phyloP scores from a whole-genome alignment of 2,888 invertebrate species.

The Ganaspis brasiliensis region DNA sequence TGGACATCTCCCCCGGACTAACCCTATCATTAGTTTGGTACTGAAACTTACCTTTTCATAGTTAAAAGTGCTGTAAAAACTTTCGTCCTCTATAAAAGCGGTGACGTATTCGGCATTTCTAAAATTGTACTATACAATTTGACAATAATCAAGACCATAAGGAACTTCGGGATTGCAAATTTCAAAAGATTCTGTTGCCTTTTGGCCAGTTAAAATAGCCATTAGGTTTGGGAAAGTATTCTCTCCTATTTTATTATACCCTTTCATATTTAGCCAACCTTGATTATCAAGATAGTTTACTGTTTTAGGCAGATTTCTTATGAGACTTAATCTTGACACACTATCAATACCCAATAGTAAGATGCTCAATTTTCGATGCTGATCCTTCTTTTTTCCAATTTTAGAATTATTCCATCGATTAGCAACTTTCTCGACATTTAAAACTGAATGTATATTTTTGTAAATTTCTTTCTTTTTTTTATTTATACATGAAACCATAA shows the following conservation, averaged over 20 bases:
- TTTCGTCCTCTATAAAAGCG: conserved; percentile 90
- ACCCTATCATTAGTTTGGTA: too few relatives aligned
- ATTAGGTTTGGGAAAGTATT: conserved; percentile 96
- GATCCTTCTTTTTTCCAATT: conserved; percentile 46
- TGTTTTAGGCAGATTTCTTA: conserved; percentile 89
- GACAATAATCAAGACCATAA: conserved; percentile 85
- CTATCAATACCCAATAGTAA: conserved; percentile 93
- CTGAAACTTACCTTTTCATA: too few relatives aligned
- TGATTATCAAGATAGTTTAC: conserved; percentile 85
- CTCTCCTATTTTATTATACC: conserved; percentile 91
- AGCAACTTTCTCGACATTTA: conserved; percentile 82
- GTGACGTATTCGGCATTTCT: conserved; percentile 88
- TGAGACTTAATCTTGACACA: conserved; percentile 90
- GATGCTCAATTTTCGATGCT: conserved; percentile 83
- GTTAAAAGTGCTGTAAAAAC: conserved; percentile 91
- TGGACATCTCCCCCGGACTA: too few relatives aligned
- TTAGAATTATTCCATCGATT: conserved; percentile 72
- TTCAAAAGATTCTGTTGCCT: conserved; percentile 79
- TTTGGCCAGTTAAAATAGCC: conserved; percentile 90
- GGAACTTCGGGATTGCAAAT: conserved; percentile 82
- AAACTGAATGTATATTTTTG: conserved; percentile 83
- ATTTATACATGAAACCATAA: conserved; percentile 83
- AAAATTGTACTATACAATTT: conserved; percentile 90
- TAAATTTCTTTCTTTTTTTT: too few relatives aligned
- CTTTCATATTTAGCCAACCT: conserved; percentile 87